A percentile compares a stretch with the other conserved stretches of the same genome.
Evolutionary conservation across 2,888 invertebrate species (phyloP).

Genomic region (Shargacucullia verbasci): DNA sequence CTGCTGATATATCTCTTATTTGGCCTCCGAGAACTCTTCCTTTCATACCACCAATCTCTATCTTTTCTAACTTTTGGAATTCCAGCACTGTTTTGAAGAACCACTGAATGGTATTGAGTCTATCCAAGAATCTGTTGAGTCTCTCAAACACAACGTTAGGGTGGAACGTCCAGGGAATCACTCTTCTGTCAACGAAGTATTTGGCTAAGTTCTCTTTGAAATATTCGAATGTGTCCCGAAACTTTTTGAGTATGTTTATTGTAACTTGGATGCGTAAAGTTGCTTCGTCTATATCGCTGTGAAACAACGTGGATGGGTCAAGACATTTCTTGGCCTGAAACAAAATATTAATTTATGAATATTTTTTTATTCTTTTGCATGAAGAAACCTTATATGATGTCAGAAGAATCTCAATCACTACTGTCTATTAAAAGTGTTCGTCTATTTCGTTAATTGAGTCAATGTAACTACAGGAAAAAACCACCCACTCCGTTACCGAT

Average conservation of each 20-base stretch:
- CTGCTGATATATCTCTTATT: conserved; percentile 93
- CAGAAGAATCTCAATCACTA: no score
- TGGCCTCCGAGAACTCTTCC: conserved; percentile 94
- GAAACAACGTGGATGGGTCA: conserved; percentile 97
- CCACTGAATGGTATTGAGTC: conserved; percentile 94
- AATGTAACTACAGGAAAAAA: no score
- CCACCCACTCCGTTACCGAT: background rate
- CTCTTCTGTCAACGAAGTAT: conserved; percentile 90
- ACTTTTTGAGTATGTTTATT: conserved; percentile 91
- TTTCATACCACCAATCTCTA: conserved; percentile 97
- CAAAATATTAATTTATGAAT: conserved; percentile 4
- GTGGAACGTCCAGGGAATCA: conserved; percentile 94
- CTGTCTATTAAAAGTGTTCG: no score
- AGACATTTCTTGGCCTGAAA: conserved; percentile 95
- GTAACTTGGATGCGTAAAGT: conserved; percentile 93
- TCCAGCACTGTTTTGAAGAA: conserved; percentile 97
- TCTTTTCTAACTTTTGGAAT: conserved; percentile 97
- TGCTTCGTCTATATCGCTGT: conserved; percentile 98
- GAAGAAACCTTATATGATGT: no score
- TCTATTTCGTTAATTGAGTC: background rate
- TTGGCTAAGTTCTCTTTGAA: conserved; percentile 91
- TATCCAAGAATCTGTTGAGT: conserved; percentile 93
- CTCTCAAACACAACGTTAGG: conserved; percentile 94
- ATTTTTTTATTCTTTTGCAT: background rate
- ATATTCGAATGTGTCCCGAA: conserved; percentile 91